These are phyloP conservation scores for Phacellophora camtschatica DNA, from an alignment of 30 jellyfish, hydroid and myxozoan genomes.

Conservation along the genomic window DNA sequence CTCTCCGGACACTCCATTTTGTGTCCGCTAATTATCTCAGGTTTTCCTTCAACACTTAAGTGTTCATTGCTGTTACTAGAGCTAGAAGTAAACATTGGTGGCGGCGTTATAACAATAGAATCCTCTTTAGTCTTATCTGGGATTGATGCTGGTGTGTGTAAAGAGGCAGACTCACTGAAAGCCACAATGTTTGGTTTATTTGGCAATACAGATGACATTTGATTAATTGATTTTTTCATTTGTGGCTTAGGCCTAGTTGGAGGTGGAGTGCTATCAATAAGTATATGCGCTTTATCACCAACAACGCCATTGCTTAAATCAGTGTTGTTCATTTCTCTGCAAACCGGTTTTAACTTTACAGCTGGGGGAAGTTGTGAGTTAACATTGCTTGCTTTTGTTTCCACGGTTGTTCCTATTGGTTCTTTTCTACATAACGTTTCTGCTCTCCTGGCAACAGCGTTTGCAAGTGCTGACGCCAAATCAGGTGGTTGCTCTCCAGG, in stretches of 20 bases:
- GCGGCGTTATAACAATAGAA: slow-evolving; percentile 33
- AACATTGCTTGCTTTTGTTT: neutral
- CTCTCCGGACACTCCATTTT: neutral
- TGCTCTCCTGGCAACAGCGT: slow-evolving; percentile 92
- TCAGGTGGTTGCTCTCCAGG: slow-evolving; percentile 78
- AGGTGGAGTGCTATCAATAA: slow-evolving; percentile 54
- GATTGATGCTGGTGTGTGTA: neutral
- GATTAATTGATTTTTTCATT: neutral
- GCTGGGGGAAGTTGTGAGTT: neutral
- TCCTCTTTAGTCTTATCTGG: neutral
- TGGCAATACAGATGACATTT: neutral
- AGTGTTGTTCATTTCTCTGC: neutral
- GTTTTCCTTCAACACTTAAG: neutral
- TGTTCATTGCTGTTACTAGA: neutral
- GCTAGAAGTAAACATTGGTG: slow-evolving; percentile 29
- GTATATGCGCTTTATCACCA: neutral
- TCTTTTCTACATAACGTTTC: slow-evolving; percentile 74
- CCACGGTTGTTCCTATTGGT: slow-evolving; percentile 7
- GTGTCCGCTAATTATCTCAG: neutral
- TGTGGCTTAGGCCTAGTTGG: slow-evolving; percentile 86
- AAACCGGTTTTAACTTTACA: neutral
- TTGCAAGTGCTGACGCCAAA: slow-evolving; percentile 82
- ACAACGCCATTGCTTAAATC: neutral
- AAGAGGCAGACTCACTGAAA: neutral
- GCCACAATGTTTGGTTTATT: neutral